A percentile compares a stretch with the other conserved stretches of the same genome.
Conservation (phyloP, 2,888 invertebrate species). For the Drosophila cognata region DNA sequence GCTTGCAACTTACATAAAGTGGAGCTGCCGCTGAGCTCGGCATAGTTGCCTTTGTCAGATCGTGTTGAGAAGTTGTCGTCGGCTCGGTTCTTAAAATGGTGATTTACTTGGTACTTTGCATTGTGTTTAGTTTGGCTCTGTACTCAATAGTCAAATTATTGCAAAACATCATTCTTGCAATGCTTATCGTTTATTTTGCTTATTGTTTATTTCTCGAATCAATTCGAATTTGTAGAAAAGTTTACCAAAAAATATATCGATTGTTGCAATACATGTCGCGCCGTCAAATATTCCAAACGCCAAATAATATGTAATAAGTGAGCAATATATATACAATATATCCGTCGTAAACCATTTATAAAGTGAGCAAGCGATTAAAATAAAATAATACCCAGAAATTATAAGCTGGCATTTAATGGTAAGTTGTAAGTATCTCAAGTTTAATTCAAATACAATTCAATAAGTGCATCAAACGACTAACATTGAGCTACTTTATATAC, state of each 20-base stretch:
- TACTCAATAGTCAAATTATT: not conserved
- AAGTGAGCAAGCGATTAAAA: not conserved
- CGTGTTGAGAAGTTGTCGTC: not conserved
- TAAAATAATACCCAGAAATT: not conserved
- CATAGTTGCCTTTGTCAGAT: slow-evolving; percentile 8
- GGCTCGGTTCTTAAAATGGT: slow-evolving; percentile 15
- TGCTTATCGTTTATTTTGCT: not conserved
- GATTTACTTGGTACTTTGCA: not conserved
- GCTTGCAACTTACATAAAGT: not conserved
- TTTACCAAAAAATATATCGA: not conserved
- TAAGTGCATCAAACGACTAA: too few relatives aligned
- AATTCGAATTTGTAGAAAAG: not conserved
- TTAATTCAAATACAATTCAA: not conserved
- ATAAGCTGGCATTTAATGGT: not conserved
- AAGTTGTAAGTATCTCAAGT: not conserved
- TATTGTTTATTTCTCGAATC: not conserved
- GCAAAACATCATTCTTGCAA: not conserved
- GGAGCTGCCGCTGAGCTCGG: not conserved
- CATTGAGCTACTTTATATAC: not conserved
- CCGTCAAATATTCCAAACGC: not conserved
- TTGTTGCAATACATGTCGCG: not conserved
- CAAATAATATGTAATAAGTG: not conserved
- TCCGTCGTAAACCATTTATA: not conserved
- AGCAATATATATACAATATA: not conserved
- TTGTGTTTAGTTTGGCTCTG: slow-evolving; percentile 10